Evolutionary conservation across 1,140 invertebrate genomes (phyloP).

Genomic region (Platorchestia sp.): DNA sequence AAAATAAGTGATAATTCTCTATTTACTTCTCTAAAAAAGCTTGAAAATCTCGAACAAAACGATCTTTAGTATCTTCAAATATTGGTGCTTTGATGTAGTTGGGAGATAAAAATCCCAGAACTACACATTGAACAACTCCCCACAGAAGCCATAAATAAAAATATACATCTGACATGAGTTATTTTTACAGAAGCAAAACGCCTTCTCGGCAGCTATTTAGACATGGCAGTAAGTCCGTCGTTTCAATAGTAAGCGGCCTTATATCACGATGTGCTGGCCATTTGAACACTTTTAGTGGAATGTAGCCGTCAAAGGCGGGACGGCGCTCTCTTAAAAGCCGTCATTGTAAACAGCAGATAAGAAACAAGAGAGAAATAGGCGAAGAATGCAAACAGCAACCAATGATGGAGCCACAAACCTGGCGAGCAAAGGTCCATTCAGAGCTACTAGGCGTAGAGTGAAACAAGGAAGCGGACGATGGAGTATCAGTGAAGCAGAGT

Average conservation of each 20-base stretch:
- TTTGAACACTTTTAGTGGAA: slow-evolving; percentile 8
- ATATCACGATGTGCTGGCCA: not conserved
- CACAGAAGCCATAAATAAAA: not conserved
- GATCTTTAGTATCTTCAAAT: not conserved
- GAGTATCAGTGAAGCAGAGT: not conserved
- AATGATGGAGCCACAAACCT: not conserved
- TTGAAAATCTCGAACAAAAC: not conserved
- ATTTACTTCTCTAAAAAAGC: not conserved
- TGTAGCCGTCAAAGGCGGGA: not conserved
- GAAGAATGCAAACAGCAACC: not conserved
- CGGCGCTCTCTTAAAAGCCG: not conserved
- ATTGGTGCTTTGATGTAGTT: not conserved
- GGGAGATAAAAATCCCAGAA: not conserved
- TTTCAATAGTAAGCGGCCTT: not conserved
- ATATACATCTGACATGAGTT: not conserved
- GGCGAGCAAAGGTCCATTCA: not conserved
- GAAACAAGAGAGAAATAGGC: not conserved
- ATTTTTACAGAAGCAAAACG: not conserved
- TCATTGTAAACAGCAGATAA: slow-evolving; percentile 5
- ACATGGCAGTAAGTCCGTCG: not conserved
- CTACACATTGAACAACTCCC: not conserved
- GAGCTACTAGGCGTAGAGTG: not conserved
- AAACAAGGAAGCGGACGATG: not conserved
- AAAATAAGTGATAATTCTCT: not conserved
- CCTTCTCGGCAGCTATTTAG: not conserved